Evolutionary conservation across 2,888 invertebrate species (phyloP).

Genomic region (Pseudococcus longispinus): DNA sequence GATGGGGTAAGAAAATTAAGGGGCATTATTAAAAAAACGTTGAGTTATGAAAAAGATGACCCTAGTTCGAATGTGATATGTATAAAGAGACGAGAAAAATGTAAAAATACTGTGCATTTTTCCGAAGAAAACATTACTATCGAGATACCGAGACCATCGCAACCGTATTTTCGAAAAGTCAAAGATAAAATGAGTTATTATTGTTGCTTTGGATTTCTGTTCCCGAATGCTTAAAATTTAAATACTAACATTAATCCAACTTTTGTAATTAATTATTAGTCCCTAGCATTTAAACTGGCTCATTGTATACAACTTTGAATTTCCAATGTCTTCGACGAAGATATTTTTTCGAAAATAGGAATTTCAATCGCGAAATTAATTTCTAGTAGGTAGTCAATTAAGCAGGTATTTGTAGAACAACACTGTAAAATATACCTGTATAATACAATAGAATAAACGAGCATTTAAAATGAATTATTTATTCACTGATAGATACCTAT

Average conservation of each 20-base stretch:
- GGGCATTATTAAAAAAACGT: conserved; percentile 43
- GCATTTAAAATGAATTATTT: background rate
- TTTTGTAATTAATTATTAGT: background rate
- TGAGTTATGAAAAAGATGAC: background rate
- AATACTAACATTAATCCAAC: background rate
- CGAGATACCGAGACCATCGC: conserved; percentile 56
- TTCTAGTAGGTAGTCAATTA: background rate
- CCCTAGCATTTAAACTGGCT: background rate
- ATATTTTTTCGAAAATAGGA: background rate
- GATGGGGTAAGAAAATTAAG: conserved; percentile 40
- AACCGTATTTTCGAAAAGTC: conserved; percentile 48
- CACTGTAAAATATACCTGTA: background rate
- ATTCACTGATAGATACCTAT: background rate
- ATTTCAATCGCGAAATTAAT: background rate
- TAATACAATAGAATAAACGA: background rate
- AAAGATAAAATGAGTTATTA: conserved; percentile 53
- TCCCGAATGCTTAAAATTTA: conserved; percentile 44
- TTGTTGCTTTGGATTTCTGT: conserved; percentile 58
- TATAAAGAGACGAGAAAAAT: background rate
- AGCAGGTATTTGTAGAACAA: background rate
- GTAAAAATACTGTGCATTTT: conserved; percentile 57
- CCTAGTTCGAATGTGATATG: background rate
- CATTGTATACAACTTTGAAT: background rate
- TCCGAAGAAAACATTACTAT: conserved; percentile 58
- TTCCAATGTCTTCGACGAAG: background rate